Evolutionary conservation across 2,113 vertebrate species (phyloP), one percentile per base, ranked within the genome.

Genomic region (Gallinago paraguaiae): DNA sequence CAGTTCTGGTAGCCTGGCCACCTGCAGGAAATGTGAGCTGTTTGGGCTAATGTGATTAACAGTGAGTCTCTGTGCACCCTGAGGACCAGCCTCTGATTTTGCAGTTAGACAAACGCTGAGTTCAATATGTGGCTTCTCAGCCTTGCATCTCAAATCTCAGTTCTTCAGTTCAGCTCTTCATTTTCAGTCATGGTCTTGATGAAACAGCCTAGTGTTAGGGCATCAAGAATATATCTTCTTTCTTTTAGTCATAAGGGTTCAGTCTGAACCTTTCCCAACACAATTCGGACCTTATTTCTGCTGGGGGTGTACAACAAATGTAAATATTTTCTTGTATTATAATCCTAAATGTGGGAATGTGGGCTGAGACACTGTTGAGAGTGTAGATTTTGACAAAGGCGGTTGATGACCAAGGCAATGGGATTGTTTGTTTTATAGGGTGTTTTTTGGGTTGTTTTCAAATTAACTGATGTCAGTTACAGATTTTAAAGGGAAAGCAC

Each of bases 1-100:
- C 77, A 82, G 69, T 81, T 76, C 67, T 85, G 80, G 75, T 85
- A 80, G 86, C 54, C 57, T 64, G 89, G 43, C 80, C 93, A 93
- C 84, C 88, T 95, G 94, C 75, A 91, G 92, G 96, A 95, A 87
- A 71, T 4, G 9, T 61, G 86, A 91, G 75, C 70, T 1, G 3
- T 39, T 75, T 80, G 87, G 87, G 61, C 78, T 87, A 28, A 64
- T 69, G 65, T 46, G 77, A 37, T 91, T 46, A 88, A 92, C 91
- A 93, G 84, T 33, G 80, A 24, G 77, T 30, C 86, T 86, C 83
- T 84, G 88, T 88, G 80, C 37, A 24, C 56, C 33, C 72, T 4
- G 30, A 81, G 80, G 61, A 60, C 43, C 72, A 68, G 69, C 46
- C 72, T 54, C 80, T 48, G 81, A 17, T 27, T 53, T 79, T n/a